A percentile compares a stretch with the other conserved stretches of the same genome.
Evolutionary conservation across 2,113 vertebrate species (phyloP).

Genomic region (Dasyprocta punctata): DNA sequence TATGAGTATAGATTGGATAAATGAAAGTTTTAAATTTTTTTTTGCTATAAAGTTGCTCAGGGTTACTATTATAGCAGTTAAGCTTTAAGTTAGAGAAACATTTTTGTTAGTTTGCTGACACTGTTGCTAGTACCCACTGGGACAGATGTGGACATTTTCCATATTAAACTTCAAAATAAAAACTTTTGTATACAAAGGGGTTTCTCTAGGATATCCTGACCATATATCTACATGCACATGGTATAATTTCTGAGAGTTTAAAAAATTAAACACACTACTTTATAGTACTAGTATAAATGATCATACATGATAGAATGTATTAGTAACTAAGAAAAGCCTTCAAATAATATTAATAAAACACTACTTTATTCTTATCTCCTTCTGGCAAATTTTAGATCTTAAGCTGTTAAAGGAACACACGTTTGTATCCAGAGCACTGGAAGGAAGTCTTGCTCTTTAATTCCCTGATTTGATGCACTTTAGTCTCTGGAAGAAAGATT

Average conservation of each 20-base stretch:
- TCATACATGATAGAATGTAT: background rate
- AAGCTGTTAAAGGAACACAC: slow-evolving; percentile 13
- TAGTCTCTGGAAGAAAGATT: slow-evolving; percentile 51
- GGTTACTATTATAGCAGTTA: slow-evolving; percentile 6
- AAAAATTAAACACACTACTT: slow-evolving; percentile 42
- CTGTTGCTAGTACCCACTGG: slow-evolving; percentile 45
- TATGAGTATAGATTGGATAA: background rate
- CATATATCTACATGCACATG: background rate
- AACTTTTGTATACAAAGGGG: background rate
- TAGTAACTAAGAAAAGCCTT: slow-evolving; percentile 45
- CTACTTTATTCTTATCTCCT: slow-evolving; percentile 12
- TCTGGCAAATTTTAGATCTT: slow-evolving; percentile 37
- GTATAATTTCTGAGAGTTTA: slow-evolving; percentile 23
- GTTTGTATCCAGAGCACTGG: background rate
- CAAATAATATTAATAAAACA: slow-evolving; percentile 57
- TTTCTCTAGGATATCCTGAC: slow-evolving; percentile 48
- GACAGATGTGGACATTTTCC: background rate
- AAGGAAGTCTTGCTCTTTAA: slow-evolving; percentile 16
- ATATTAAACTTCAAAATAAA: slow-evolving; percentile 52
- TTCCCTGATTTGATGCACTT: background rate
- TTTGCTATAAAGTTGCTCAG: background rate
- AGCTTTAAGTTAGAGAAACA: slow-evolving; percentile 40
- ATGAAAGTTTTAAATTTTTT: slow-evolving; percentile 41
- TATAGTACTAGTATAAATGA: slow-evolving; percentile 38
- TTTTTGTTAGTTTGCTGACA: slow-evolving; percentile 3